phyloP scores from a whole-genome alignment of 2,797 vertebrate species.

The Garrulus glandarius region DNA sequence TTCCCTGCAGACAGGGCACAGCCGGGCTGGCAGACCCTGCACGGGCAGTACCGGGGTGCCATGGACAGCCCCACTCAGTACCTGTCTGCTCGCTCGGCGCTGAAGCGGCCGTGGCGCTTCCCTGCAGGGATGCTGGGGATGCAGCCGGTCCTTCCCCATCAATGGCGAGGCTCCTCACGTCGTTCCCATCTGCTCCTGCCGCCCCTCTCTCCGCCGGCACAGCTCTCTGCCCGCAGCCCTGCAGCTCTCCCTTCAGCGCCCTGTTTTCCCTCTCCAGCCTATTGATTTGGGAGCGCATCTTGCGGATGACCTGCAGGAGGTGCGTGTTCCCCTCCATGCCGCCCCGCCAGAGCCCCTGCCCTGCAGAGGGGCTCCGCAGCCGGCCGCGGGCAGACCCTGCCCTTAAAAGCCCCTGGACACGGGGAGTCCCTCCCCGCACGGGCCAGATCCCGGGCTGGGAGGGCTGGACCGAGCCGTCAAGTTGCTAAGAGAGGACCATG shows the following conservation, averaged over 20 bases:
- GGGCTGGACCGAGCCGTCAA: not conserved
- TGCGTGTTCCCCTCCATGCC: conserved; percentile 82
- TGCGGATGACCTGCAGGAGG: conserved; percentile 82
- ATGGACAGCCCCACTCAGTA: not conserved
- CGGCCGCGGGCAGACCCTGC: not conserved
- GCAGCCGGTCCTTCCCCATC: not conserved
- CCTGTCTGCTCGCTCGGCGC: conserved; percentile 77
- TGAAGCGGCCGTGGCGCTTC: conserved; percentile 63
- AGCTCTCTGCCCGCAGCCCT: not conserved
- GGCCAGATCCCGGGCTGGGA: conserved; percentile 27
- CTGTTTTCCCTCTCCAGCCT: conserved; percentile 87
- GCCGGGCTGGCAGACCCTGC: not conserved
- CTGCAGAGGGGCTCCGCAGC: not conserved
- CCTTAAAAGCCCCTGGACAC: not conserved
- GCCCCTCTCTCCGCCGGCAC: not conserved
- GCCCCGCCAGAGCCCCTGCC: not conserved
- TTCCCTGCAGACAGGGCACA: not conserved
- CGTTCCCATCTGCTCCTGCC: not conserved
- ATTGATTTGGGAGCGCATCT: conserved; percentile 87
- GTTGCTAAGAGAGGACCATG: conserved; percentile 52
- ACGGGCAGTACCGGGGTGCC: accelerated
- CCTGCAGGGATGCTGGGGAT: conserved; percentile 44
- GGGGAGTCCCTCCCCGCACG: not conserved
- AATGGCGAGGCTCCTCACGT: accelerated
- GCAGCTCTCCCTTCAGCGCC: conserved; percentile 75